Conservation (phyloP, 1,140 invertebrate genomes). For the Tetraneura akinire region DNA sequence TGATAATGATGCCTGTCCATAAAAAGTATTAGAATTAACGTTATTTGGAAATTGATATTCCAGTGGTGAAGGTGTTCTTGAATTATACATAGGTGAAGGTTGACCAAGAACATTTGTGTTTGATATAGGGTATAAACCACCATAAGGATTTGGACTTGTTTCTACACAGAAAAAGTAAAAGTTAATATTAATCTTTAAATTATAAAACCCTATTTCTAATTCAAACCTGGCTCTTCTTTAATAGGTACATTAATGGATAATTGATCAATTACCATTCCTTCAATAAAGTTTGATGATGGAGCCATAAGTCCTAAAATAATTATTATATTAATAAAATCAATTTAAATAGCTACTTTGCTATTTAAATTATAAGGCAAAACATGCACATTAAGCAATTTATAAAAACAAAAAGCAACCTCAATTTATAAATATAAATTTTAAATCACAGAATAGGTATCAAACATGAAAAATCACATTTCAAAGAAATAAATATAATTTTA, state of each 20-base stretch:
- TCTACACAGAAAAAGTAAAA: constrained; percentile 42
- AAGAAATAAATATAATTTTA: too few relatives aligned
- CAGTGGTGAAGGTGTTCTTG: constrained; percentile 52
- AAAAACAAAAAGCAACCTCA: constrained; percentile 12
- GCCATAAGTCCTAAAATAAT: constrained; percentile 41
- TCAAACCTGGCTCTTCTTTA: constrained; percentile 22
- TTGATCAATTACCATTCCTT: constrained; percentile 46
- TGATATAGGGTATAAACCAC: constrained; percentile 51
- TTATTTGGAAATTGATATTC: constrained; percentile 45
- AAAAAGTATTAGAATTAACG: constrained; percentile 8
- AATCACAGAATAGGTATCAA: neutral
- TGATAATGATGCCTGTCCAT: constrained; percentile 7
- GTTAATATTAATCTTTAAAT: neutral
- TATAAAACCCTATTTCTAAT: neutral
- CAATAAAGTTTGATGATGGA: constrained; percentile 27
- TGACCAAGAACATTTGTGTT: constrained; percentile 34
- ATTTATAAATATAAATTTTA: neutral
- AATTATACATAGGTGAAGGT: constrained; percentile 55
- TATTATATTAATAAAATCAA: neutral
- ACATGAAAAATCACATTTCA: neutral
- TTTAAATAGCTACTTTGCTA: neutral
- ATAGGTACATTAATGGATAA: constrained; percentile 27
- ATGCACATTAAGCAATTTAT: constrained; percentile 1
- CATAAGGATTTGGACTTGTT: constrained; percentile 56
- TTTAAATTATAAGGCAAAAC: neutral